phyloP scores from a whole-genome alignment of 2,113 vertebrate genomes.

The Heterocephalus glaber region DNA sequence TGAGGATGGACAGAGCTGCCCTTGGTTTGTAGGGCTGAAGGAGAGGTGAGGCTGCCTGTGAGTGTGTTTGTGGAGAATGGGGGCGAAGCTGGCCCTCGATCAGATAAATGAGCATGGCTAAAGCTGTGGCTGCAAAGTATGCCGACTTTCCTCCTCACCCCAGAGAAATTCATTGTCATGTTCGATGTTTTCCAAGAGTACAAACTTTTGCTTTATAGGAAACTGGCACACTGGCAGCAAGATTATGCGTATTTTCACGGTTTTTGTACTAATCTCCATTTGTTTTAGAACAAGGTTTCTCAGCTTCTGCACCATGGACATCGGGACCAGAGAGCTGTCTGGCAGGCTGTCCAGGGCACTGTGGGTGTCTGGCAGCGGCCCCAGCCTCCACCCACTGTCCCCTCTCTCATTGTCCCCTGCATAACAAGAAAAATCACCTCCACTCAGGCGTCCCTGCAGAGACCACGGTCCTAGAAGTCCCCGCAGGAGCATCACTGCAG shows the following conservation, averaged over 20 bases:
- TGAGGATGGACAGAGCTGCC: accelerated
- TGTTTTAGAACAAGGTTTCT: background rate
- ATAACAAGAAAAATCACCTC: background rate
- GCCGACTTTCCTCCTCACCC: accelerated
- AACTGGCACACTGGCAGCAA: background rate
- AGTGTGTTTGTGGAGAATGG: background rate
- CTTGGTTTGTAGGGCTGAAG: background rate
- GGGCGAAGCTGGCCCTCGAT: background rate
- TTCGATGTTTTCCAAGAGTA: background rate
- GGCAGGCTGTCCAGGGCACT: accelerated
- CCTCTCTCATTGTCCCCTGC: too few species aligned
- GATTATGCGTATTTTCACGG: background rate
- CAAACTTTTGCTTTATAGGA: conserved; percentile 20
- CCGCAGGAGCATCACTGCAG: background rate
- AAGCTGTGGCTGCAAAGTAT: accelerated
- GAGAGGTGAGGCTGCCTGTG: background rate
- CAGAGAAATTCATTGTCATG: background rate
- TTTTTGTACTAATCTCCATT: background rate
- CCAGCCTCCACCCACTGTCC: background rate
- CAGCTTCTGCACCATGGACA: accelerated
- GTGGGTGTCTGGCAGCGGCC: accelerated
- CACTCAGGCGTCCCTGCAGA: background rate
- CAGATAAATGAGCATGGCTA: accelerated
- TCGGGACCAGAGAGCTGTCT: background rate
- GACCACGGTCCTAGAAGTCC: background rate